Base-by-base conservation (phyloP, 2,797 vertebrate species). In the Lateolabrax maculatus region DNA sequence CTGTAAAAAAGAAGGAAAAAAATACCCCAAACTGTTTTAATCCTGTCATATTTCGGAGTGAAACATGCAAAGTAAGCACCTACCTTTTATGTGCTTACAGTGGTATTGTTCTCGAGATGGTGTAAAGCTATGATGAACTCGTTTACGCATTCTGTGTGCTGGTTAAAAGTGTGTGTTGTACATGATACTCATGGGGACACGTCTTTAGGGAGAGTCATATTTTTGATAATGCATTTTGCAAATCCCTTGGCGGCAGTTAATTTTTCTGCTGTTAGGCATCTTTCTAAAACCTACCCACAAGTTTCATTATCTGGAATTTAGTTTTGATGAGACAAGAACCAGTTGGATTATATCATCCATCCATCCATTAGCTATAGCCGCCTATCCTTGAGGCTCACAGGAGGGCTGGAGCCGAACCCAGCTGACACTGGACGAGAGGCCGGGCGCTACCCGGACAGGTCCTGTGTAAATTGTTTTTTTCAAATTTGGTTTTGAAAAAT, bases 151-250 rank as follows among this genome's bases (percentile, higher is more conserved):
- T 70, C 72, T 80, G 61, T 64, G 81, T 63, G 58, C 67, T 58
- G 80, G 62, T 60, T 80, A 23, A 25, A 66, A 74, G 67, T 79
- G 37, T 71, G 58, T 57, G 74, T 77, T 89, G 57, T 73, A 52
- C 70, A 51, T 0, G 25, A 48, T 60, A 5, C 82, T 81, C 81
- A 3, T 62, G 67, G 77, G 81, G 48, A 82, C 56, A 11, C 57
- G 60, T 90, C 77, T 83, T 72, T 48, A 46, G 77, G 84, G 70
- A 85, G 69, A 83, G 49, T 65, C 55, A 27, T 80, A 77, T 83
- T 89, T 90, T 75, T 79, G 77, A 84, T 85, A 27, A 58, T 69
- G 83, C 51, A 64, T 88, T 88, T 85, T 83, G 83, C 55, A 72
- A 82, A 58, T 72, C 73, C 57, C 68, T 46, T 69, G 67, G 67